Percentiles rank a stretch among this genome's conserved stretches.
These are phyloP conservation scores for Drosophila virilis DNA, from an alignment of 1,140 invertebrate species.

Conservation along the genomic window DNA sequence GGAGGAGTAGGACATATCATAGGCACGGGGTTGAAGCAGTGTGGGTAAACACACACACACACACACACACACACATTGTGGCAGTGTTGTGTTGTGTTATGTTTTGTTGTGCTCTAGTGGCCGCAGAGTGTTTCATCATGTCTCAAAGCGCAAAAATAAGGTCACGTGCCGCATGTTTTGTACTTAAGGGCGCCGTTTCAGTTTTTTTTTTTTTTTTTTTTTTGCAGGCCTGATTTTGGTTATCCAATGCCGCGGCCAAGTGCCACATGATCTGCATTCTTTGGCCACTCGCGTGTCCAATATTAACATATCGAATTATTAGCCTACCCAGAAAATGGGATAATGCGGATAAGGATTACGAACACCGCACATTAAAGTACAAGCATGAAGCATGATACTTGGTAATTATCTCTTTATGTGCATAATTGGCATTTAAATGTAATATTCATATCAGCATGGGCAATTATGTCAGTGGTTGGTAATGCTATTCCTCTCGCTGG, in stretches of 20 bases:
- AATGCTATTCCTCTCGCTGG: conserved; percentile 65
- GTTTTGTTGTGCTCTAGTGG: conserved; percentile 42
- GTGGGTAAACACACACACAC: conserved; percentile 23
- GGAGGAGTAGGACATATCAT: conserved; percentile 21
- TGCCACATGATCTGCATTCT: conserved; percentile 60
- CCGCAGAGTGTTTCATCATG: conserved; percentile 63
- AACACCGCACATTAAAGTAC: conserved; percentile 19
- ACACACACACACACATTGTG: conserved; percentile 7
- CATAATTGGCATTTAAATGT: conserved; percentile 78
- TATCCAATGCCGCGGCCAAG: conserved; percentile 9
- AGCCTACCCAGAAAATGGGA: conserved; percentile 82
- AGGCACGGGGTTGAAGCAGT: conserved; percentile 32
- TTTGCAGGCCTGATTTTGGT: conserved; percentile 10
- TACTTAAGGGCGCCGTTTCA: conserved; percentile 33
- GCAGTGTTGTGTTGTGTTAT: conserved; percentile 19
- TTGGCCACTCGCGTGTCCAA: conserved; percentile 50
- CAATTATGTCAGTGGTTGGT: conserved; percentile 53
- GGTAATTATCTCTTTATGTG: conserved; percentile 78
- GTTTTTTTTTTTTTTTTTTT: background rate
- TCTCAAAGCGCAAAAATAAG: conserved; percentile 81
- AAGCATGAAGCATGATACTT: conserved; percentile 51
- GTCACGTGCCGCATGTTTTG: conserved; percentile 74
- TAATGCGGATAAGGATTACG: conserved; percentile 71
- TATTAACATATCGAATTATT: conserved; percentile 84
- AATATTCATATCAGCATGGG: conserved; percentile 49